A percentile compares a stretch with the other conserved stretches of the same genome.
These are phyloP conservation scores for Nebria ingens DNA, from an alignment of 1,140 invertebrate genomes.

Conservation along the genomic window DNA sequence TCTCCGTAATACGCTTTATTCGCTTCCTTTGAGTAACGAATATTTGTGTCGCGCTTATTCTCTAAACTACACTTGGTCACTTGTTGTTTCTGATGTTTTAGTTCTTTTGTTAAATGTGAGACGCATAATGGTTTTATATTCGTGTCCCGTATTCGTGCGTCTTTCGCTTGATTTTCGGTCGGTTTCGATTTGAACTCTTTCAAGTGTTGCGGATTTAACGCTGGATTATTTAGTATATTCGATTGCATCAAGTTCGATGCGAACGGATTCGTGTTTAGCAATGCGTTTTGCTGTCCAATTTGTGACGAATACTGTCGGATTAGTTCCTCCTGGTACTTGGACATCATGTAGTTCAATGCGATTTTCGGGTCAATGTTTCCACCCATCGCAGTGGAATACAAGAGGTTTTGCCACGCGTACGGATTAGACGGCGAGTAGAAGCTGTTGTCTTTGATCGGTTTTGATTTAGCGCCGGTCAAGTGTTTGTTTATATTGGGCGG, in stretches of 20 bases:
- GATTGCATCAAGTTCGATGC: neutral
- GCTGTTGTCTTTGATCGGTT: constrained; percentile 19
- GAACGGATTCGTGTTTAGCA: neutral
- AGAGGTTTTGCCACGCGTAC: constrained; percentile 21
- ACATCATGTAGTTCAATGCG: constrained; percentile 6
- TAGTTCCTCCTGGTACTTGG: constrained; percentile 19
- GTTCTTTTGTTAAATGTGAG: neutral
- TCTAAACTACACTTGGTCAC: too few relatives aligned
- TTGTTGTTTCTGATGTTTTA: too few relatives aligned
- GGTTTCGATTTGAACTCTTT: neutral
- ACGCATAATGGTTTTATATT: too few relatives aligned
- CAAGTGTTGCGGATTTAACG: neutral
- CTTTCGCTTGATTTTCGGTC: neutral
- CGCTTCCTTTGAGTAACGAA: neutral
- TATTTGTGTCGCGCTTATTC: neutral
- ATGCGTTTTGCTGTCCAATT: neutral
- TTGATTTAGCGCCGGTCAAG: neutral
- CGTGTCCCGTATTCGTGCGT: too few relatives aligned
- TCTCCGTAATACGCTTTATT: neutral
- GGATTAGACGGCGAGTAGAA: constrained; percentile 16
- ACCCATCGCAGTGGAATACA: neutral
- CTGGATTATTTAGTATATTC: neutral
- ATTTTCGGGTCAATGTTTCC: constrained; percentile 8
- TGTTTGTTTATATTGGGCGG: constrained; percentile 28
- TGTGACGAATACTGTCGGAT: constrained; percentile 27